A percentile compares a stretch with the other conserved stretches of the same genome.
Conservation (phyloP, 2,888 invertebrate genomes). For the Acronicta psi region DNA sequence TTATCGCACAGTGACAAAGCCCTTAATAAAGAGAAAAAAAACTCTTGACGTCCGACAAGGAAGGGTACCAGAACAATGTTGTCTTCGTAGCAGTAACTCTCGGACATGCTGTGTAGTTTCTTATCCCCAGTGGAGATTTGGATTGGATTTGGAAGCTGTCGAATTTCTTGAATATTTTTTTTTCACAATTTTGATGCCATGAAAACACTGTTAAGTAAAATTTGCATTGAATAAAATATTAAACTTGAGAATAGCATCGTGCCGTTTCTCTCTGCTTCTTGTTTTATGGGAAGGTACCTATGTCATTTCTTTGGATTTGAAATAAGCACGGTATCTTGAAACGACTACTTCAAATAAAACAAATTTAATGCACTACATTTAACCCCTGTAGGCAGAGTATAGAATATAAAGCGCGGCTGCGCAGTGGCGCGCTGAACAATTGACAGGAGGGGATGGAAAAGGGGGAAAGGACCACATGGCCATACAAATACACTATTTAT, state of each 20-base stretch:
- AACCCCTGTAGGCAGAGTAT: background rate
- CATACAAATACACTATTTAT: background rate
- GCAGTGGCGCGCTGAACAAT: background rate
- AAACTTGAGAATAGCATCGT: conserved; percentile 33
- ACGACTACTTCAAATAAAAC: conserved; percentile 2
- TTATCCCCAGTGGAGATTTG: too few relatives aligned
- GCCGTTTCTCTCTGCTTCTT: conserved; percentile 19
- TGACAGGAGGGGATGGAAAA: background rate
- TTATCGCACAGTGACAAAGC: too few relatives aligned
- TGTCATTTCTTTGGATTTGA: conserved; percentile 17
- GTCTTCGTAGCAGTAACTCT: too few relatives aligned
- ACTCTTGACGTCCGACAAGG: too few relatives aligned
- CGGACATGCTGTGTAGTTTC: too few relatives aligned
- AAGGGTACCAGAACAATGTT: too few relatives aligned
- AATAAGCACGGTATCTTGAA: conserved; percentile 22
- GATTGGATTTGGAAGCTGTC: background rate
- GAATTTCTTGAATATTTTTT: background rate
- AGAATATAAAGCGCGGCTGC: background rate
- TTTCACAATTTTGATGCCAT: conserved; percentile 36
- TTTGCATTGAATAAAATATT: conserved; percentile 22
- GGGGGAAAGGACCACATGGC: conserved; percentile 1
- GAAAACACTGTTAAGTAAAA: conserved; percentile 32
- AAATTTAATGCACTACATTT: background rate
- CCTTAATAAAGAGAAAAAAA: too few relatives aligned
- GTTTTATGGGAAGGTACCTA: conserved; percentile 19